phyloP scores from a whole-genome alignment of 2,888 invertebrate genomes.

The Athripsodes cinereus region DNA sequence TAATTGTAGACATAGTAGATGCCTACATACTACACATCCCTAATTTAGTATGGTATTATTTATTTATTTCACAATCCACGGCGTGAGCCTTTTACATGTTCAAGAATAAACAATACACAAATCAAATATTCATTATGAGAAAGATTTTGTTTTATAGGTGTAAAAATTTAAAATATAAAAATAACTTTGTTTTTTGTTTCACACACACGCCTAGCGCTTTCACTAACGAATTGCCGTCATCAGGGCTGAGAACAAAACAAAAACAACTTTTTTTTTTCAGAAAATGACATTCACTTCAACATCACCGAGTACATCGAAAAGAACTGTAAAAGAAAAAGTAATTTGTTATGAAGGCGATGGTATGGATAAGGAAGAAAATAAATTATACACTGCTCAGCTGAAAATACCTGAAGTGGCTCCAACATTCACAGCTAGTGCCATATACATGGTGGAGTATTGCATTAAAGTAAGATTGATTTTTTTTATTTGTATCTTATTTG shows the following conservation, averaged over 20 bases:
- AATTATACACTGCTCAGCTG: background rate
- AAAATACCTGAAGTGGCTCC: background rate
- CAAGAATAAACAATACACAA: too few species aligned
- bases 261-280: slow-evolving; percentile 3
- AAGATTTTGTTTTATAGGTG: too few species aligned
- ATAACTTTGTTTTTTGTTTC: background rate
- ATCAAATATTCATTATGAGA: too few species aligned
- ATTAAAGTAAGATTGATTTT: background rate
- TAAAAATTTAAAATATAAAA: too few species aligned
- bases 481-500: too few species aligned
- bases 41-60: too few species aligned
- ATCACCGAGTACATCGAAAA: background rate
- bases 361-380: background rate
- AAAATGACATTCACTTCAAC: background rate
- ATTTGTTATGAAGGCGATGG: background rate
- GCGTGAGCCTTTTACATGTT: too few species aligned
- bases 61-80: too few species aligned
- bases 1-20: too few species aligned
- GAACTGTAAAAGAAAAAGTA: background rate
- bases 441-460: background rate
- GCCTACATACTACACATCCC: too few species aligned
- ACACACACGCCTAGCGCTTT: background rate
- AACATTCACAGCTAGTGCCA: background rate
- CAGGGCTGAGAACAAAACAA: too few species aligned
- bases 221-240: background rate